Base-by-base conservation (phyloP, 2,797 vertebrate species). In the Microctenopoma stevenorrisi region DNA sequence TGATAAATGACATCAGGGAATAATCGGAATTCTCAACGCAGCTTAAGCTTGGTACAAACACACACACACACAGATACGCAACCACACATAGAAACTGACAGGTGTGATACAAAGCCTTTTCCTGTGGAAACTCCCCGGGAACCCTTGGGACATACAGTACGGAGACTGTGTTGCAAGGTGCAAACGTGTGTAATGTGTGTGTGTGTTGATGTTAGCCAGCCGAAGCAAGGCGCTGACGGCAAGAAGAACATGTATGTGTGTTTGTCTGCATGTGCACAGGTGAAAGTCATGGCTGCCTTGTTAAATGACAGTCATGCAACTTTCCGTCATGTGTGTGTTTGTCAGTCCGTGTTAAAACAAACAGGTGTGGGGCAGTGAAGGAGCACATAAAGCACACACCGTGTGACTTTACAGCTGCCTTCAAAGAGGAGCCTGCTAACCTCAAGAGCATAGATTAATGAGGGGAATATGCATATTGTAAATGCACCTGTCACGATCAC, bases 1-100 rank as follows among this genome's bases (percentile, higher is more conserved):
- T 80, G 74, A 79, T 72, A 85, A 85, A 85, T 78, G 54, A 76
- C 86, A 77, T 81, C 4, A 16, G 84, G 82, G 84, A 86, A 64
- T 81, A 59, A 66, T 15, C 7, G 57, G 57, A 59, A 72, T 44
- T 60, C 67, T 82, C 62, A 0, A 13, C 0, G 43, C 71, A 67
- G 68, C 64, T 72, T 62, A 71, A 38, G 28, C 28, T 30, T 30
- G 28, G 28, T 55, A 52, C 55, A 44, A 49, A 22, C 43, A 52
- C 44, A 58, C 54, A 35, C 37, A 47, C 54, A 38, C 44, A 67
- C 51, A 18, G 18, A 55, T 49, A 33, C 14, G 40, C 18, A 48
- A 4, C 13, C 42, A 53, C 43, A 63, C 13, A 56, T 13, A 43
- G 33, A 56, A 57, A 38, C 37, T 26, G 47, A 73, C 72, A 81